Conservation (phyloP, 2,888 invertebrate genomes). For the Spisula solida region DNA sequence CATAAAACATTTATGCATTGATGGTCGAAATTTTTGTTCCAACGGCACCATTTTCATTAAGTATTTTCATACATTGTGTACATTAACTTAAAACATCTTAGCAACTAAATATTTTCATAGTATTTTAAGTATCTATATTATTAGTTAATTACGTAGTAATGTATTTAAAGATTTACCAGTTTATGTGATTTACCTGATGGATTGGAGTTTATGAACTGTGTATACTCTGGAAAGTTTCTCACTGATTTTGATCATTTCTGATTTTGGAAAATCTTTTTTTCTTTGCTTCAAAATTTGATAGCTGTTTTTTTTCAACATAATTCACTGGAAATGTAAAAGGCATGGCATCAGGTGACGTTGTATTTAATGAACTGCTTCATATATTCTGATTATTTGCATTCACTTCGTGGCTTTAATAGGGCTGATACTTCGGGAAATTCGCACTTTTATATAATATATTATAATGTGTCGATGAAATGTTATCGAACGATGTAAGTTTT, state of each 20-base stretch:
- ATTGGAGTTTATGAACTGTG: not conserved
- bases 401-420: not conserved
- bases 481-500: not conserved
- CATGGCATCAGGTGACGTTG: constrained; percentile 20
- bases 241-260: not conserved
- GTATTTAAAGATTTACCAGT: not conserved
- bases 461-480: not conserved
- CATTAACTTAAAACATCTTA: too few relatives aligned
- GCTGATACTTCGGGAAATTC: not conserved
- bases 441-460: not conserved
- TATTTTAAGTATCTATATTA: too few relatives aligned
- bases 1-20: too few relatives aligned
- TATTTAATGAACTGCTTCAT: not conserved
- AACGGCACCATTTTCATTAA: too few relatives aligned
- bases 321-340: not conserved
- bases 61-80: too few relatives aligned
- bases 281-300: constrained; percentile 10
- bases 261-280: constrained; percentile 1
- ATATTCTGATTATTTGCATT: not conserved
- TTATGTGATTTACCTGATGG: not conserved
- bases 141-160: not conserved
- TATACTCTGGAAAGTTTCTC: constrained; percentile 11
- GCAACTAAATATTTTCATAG: too few relatives aligned
- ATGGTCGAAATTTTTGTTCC: too few relatives aligned
- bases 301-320: not conserved